These are phyloP conservation scores for Atlantisia rogersi DNA, from an alignment of 2,113 vertebrate genomes.

Conservation along the genomic window DNA sequence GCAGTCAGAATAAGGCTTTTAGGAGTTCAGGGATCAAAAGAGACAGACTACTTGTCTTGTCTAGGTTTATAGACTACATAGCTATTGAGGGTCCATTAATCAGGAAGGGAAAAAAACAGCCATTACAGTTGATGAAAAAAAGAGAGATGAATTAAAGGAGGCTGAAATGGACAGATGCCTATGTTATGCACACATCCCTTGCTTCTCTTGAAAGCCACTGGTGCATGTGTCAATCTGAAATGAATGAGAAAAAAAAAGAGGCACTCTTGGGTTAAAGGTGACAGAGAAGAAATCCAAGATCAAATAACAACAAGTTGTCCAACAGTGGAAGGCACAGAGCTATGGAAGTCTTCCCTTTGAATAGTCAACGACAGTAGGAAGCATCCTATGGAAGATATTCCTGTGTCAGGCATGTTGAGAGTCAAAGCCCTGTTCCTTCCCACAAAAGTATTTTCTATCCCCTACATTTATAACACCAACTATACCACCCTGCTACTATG, in stretches of 20 bases:
- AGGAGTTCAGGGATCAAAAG: slow-evolving; percentile 29
- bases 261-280: background rate
- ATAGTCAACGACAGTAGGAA: background rate
- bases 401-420: background rate
- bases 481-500: background rate
- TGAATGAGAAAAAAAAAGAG: background rate
- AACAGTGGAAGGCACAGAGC: background rate
- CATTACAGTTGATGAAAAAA: background rate
- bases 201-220: background rate
- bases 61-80: slow-evolving; percentile 25
- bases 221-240: background rate
- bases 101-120: background rate
- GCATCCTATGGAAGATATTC: background rate
- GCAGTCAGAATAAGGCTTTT: slow-evolving; percentile 8
- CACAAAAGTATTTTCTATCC: background rate
- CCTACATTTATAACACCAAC: background rate
- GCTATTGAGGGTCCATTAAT: slow-evolving; percentile 16
- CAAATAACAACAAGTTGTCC: background rate
- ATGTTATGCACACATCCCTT: background rate
- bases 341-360: background rate
- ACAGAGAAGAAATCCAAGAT: background rate
- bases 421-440: background rate
- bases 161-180: background rate
- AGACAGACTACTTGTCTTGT: slow-evolving; percentile 25
- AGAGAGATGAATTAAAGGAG: background rate